phyloP scores from a whole-genome alignment of 2,888 invertebrate genomes.

The Melinaea menophilus region DNA sequence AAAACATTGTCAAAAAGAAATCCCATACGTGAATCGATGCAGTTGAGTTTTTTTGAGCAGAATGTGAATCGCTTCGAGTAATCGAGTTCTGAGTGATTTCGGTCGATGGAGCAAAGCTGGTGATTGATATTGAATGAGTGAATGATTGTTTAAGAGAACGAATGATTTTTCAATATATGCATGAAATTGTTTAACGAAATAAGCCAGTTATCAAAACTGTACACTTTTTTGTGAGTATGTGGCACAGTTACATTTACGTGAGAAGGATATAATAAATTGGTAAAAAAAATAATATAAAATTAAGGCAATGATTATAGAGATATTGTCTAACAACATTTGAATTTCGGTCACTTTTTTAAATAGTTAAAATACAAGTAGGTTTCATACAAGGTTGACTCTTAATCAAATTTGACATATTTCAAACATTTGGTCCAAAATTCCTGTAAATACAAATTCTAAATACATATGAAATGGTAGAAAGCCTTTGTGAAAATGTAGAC shows the following conservation, averaged over 20 bases:
- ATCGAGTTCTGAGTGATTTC: slow-evolving; percentile 37
- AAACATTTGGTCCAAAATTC: not conserved
- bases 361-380: not conserved
- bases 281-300: not conserved
- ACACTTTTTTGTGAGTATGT: too few species aligned
- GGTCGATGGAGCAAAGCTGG: slow-evolving; percentile 33
- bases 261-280: too few species aligned
- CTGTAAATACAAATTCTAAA: not conserved
- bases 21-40: slow-evolving; percentile 35
- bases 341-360: too few species aligned
- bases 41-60: slow-evolving; percentile 34
- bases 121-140: slow-evolving; percentile 26
- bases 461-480: slow-evolving; percentile 1
- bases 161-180: slow-evolving; percentile 7
- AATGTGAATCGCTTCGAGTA: slow-evolving; percentile 36
- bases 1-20: slow-evolving; percentile 30
- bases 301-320: too few species aligned
- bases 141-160: slow-evolving; percentile 12
- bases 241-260: too few species aligned
- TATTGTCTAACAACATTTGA: too few species aligned
- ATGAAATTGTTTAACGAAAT: not conserved
- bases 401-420: not conserved
- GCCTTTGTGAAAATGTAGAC: not conserved
- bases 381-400: not conserved
- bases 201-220: too few species aligned